A percentile compares a stretch with the other conserved stretches of the same genome.
phyloP scores from a whole-genome alignment of 2,797 vertebrate genomes.

The Xerus rutilus region DNA sequence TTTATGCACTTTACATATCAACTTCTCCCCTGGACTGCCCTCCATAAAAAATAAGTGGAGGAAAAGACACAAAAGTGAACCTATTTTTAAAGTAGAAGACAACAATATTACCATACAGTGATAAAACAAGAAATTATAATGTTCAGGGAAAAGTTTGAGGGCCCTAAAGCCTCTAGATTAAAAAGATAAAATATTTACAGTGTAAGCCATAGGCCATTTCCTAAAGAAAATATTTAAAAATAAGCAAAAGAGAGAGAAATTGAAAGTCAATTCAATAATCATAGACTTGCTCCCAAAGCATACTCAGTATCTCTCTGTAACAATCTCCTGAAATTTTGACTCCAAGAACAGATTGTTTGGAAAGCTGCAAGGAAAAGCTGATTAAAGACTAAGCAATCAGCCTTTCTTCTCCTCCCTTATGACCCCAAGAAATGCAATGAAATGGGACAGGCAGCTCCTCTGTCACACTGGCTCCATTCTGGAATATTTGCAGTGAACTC shows the following conservation, averaged over 20 bases:
- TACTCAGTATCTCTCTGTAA: background rate
- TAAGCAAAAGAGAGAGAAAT: background rate
- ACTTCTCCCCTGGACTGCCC: background rate
- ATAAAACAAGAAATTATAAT: background rate
- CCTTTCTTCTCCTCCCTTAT: background rate
- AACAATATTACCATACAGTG: slow-evolving; percentile 38
- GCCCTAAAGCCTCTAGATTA: background rate
- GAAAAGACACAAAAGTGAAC: slow-evolving; percentile 28
- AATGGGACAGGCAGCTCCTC: background rate
- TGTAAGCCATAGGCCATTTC: background rate
- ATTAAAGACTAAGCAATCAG: background rate
- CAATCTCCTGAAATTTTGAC: background rate
- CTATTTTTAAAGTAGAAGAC: slow-evolving; percentile 41
- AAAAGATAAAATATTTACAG: slow-evolving; percentile 49
- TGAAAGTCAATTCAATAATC: background rate
- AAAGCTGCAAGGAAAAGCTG: background rate
- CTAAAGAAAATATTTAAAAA: background rate
- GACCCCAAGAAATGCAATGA: background rate
- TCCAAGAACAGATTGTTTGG: background rate
- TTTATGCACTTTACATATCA: background rate
- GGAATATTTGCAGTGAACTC: background rate
- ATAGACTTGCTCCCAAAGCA: background rate
- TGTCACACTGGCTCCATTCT: background rate
- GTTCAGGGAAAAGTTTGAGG: background rate
- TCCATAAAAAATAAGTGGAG: background rate